Percentiles rank a stretch among this genome's conserved stretches.
Conservation (phyloP, 2,888 invertebrate species). For the Punctoribates punctum region DNA sequence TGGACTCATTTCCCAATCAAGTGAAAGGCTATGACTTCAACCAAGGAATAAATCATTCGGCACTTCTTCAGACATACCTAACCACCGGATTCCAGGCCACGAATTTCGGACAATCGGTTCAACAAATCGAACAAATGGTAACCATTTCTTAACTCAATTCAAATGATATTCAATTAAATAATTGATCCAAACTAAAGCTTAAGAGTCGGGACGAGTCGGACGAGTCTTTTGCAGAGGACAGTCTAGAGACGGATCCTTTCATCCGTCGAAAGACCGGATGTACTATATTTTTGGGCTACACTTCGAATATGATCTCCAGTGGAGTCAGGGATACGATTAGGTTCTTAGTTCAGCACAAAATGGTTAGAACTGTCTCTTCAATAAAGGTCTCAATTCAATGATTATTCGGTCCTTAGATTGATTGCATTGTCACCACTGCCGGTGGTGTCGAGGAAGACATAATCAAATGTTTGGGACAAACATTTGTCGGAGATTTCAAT, state of each 20-base stretch:
- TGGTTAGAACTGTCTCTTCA: conserved; percentile 58
- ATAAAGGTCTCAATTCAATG: neutral
- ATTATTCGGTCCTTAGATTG: conserved; percentile 61
- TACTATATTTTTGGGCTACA: conserved; percentile 94
- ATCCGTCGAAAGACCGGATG: conserved; percentile 63
- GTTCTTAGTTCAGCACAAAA: conserved; percentile 77
- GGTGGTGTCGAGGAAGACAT: conserved; percentile 98
- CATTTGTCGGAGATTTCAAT: conserved; percentile 85
- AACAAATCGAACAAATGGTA: conserved; percentile 88
- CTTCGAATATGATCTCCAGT: conserved; percentile 94
- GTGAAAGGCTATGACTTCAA: conserved; percentile 87
- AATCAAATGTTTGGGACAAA: conserved; percentile 95
- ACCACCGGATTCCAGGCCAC: conserved; percentile 96
- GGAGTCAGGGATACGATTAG: conserved; percentile 86
- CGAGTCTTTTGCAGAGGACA: conserved; percentile 63
- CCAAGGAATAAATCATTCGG: conserved; percentile 76
- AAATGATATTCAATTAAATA: neutral
- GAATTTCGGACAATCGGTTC: conserved; percentile 82
- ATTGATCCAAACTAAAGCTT: conserved; percentile 57
- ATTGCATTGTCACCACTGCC: conserved; percentile 94
- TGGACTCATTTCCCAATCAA: conserved; percentile 40
- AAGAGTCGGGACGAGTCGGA: conserved; percentile 67
- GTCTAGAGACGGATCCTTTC: conserved; percentile 74
- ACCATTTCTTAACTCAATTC: conserved; percentile 38
- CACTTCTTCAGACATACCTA: conserved; percentile 72